Evolutionary conservation across 2,888 invertebrate species (phyloP).

Genomic region (Hirtodrosophila confusa): DNA sequence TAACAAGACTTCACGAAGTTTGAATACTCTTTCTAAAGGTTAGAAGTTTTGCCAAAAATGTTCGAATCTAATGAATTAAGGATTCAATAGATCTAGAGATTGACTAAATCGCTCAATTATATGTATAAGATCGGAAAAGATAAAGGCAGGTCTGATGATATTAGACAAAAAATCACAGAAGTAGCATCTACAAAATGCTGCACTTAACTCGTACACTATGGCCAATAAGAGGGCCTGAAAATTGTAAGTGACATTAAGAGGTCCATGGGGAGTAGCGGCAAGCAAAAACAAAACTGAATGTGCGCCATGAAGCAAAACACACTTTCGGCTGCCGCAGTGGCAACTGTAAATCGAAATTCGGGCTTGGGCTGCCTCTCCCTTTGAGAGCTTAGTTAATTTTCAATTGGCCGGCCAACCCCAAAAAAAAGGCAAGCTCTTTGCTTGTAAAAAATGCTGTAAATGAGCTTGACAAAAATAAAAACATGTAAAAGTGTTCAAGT

Average conservation of each 20-base stretch:
- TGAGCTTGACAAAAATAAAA: slow-evolving; percentile 44
- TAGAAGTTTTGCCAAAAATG: not conserved
- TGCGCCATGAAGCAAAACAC: slow-evolving; percentile 32
- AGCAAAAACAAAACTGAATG: slow-evolving; percentile 25
- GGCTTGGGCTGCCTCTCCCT: slow-evolving; percentile 9
- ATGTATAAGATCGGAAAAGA: too few relatives aligned
- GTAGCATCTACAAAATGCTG: slow-evolving; percentile 14
- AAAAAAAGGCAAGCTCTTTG: slow-evolving; percentile 21
- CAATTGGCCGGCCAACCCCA: slow-evolving; percentile 57
- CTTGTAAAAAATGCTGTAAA: slow-evolving; percentile 39
- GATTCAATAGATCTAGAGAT: too few relatives aligned
- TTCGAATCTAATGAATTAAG: too few relatives aligned
- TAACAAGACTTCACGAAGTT: not conserved
- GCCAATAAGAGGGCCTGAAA: slow-evolving; percentile 25
- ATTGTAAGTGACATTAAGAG: slow-evolving; percentile 63
- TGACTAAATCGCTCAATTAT: too few relatives aligned
- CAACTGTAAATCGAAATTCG: slow-evolving; percentile 45
- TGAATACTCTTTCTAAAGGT: slow-evolving; percentile 15
- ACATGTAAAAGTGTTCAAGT: too few relatives aligned
- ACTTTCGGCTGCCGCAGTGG: slow-evolving; percentile 20
- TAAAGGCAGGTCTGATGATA: too few relatives aligned
- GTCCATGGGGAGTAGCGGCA: slow-evolving; percentile 46
- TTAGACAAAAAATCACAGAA: slow-evolving; percentile 6
- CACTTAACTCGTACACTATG: slow-evolving; percentile 20
- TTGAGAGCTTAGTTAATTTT: slow-evolving; percentile 64